Evolutionary conservation across 2,797 vertebrate species (phyloP).

Genomic region (Centroberyx gerrardi): DNA sequence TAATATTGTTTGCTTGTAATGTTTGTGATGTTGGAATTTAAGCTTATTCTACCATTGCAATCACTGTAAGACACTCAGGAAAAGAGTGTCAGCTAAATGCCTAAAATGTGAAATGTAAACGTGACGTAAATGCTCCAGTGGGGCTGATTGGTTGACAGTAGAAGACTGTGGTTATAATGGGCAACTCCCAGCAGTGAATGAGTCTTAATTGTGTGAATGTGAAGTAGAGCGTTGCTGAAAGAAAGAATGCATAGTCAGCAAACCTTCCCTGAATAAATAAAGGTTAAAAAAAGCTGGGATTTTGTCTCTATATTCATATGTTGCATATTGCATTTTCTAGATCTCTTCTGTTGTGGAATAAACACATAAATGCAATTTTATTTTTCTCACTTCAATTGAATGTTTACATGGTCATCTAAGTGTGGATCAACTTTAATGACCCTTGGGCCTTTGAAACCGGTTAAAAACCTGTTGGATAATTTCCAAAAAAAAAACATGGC

Average conservation of each 20-base stretch:
- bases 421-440: too few species aligned
- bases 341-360: slow-evolving; percentile 26
- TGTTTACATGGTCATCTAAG: not conserved
- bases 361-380: not conserved
- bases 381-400: slow-evolving; percentile 15
- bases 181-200: not conserved
- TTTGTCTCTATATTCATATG: slow-evolving; percentile 49
- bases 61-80: not conserved
- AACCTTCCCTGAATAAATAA: slow-evolving; percentile 41
- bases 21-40: not conserved
- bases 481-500: too few species aligned
- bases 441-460: too few species aligned
- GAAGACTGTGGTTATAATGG: not conserved
- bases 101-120: slow-evolving; percentile 2
- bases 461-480: too few species aligned
- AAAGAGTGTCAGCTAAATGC: not conserved
- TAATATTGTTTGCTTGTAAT: not conserved
- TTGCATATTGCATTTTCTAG: slow-evolving; percentile 33
- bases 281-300: slow-evolving; percentile 31
- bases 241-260: slow-evolving; percentile 52
- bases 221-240: slow-evolving; percentile 13
- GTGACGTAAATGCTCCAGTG: not conserved
- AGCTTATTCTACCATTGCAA: not conserved
- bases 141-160: not conserved
- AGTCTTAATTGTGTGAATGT: slow-evolving; percentile 1